Percentiles rank a stretch among this genome's conserved stretches.
These are phyloP conservation scores for Lasioglossum albipes DNA, from an alignment of 1,140 invertebrate species.

Conservation along the genomic window DNA sequence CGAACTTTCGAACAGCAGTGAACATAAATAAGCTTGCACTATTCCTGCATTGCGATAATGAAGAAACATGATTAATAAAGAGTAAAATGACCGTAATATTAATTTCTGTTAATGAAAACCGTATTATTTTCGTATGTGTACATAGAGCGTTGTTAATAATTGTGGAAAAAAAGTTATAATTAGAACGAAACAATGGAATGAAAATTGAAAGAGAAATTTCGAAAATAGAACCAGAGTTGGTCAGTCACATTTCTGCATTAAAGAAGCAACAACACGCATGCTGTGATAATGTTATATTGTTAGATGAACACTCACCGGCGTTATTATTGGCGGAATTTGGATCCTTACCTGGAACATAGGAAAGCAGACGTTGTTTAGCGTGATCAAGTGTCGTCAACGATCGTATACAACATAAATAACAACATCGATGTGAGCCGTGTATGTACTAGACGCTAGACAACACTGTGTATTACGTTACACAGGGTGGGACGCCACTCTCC, in stretches of 20 bases:
- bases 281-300: conserved; percentile 62
- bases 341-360: conserved; percentile 78
- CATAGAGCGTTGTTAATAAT: conserved; percentile 1
- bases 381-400: conserved; percentile 31
- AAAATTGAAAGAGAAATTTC: neutral
- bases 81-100: neutral
- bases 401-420: conserved; percentile 14
- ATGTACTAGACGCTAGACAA: conserved; percentile 27
- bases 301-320: conserved; percentile 78
- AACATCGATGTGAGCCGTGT: conserved; percentile 54
- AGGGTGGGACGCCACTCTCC: neutral
- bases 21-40: neutral
- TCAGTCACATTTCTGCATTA: conserved; percentile 1
- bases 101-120: neutral
- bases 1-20: neutral
- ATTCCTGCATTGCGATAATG: conserved; percentile 2
- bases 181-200: neutral
- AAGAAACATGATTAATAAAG: neutral
- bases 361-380: conserved; percentile 54
- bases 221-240: neutral
- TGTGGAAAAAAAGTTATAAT: neutral
- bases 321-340: conserved; percentile 78
- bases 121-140: neutral
- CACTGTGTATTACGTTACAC: conserved; percentile 19
- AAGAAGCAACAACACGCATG: conserved; percentile 4